Conservation (phyloP, 2,113 vertebrate genomes). For the Nycticryphes semicollaris region DNA sequence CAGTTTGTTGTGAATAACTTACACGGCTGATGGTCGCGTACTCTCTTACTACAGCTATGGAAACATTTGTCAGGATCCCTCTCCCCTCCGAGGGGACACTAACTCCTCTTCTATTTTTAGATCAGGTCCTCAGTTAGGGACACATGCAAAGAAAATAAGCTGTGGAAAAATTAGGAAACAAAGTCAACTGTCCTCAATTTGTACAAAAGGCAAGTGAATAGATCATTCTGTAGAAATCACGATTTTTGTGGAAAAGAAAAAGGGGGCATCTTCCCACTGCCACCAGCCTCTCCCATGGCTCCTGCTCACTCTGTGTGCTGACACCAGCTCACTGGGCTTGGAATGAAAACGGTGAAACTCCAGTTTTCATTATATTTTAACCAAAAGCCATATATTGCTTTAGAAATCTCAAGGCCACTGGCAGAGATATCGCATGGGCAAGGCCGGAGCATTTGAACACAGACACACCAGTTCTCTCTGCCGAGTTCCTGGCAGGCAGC, state of each 20-base stretch:
- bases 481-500: neutral
- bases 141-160: neutral
- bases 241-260: neutral
- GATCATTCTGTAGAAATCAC: neutral
- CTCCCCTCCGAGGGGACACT: neutral
- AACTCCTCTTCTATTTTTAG: neutral
- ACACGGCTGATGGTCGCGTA: rapidly evolving
- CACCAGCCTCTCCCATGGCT: no score
- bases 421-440: rapidly evolving
- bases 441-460: rapidly evolving
- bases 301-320: neutral
- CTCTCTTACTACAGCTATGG: neutral
- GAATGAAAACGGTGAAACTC: neutral
- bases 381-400: rapidly evolving
- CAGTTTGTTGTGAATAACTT: neutral
- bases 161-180: neutral
- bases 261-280: rapidly evolving
- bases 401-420: rapidly evolving
- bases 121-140: neutral
- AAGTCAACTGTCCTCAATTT: neutral
- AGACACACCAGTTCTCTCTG: rapidly evolving
- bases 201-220: neutral
- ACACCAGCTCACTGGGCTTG: rapidly evolving
- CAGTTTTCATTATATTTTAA: rapidly evolving
- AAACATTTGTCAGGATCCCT: neutral